Conservation (phyloP, 1,140 invertebrate species). For the Lutraria rhynchaena region DNA sequence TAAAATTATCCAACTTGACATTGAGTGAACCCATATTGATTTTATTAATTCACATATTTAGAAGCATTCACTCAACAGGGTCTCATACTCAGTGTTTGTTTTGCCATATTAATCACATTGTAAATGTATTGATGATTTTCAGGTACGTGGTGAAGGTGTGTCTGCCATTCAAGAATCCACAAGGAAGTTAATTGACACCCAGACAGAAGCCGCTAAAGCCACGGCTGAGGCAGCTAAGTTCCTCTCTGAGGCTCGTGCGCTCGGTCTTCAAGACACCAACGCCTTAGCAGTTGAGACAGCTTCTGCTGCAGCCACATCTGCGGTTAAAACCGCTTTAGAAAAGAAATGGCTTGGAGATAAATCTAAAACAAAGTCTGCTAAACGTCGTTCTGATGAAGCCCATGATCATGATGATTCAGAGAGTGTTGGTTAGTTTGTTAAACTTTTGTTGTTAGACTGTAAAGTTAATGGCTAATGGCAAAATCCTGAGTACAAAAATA, state of each 20-base stretch:
- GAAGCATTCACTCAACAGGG: too few species aligned
- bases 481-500: too few species aligned
- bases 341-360: conserved; percentile 32
- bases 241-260: conserved; percentile 53
- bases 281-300: conserved; percentile 27
- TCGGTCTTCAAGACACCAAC: conserved; percentile 32
- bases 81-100: too few species aligned
- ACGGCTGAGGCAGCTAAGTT: conserved; percentile 67
- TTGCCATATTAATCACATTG: too few species aligned
- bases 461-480: too few species aligned
- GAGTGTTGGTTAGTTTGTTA: conserved; percentile 38
- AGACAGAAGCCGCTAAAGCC: conserved; percentile 67
- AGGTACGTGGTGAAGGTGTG: conserved; percentile 61
- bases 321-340: conserved; percentile 21
- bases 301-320: conserved; percentile 5
- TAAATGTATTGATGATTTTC: background rate
- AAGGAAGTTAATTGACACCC: conserved; percentile 64
- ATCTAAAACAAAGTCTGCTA: conserved; percentile 5
- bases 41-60: too few species aligned
- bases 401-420: conserved; percentile 38
- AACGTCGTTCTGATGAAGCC: background rate
- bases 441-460: too few species aligned
- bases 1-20: too few species aligned
- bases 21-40: too few species aligned
- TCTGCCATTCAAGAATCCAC: conserved; percentile 59